A percentile compares a stretch with the other conserved stretches of the same genome.
Conservation (phyloP, 2,113 vertebrate genomes). For the Pelecanoides urinatrix region DNA sequence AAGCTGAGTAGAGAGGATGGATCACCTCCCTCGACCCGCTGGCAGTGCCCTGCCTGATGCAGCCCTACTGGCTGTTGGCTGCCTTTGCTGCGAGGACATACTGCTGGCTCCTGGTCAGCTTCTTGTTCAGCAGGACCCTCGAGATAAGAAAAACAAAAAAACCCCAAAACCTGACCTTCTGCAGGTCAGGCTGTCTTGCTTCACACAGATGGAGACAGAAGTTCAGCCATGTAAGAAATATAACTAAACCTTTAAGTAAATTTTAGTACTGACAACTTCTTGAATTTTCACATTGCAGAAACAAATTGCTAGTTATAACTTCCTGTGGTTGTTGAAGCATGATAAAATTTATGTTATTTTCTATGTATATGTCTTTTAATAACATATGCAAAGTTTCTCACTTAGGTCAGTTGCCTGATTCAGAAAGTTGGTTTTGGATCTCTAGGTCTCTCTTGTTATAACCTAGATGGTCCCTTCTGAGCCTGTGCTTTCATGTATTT, state of each 20-base stretch:
- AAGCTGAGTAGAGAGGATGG: neutral
- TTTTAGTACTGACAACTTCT: neutral
- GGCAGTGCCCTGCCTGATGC: neutral
- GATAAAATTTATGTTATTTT: neutral
- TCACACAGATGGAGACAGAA: neutral
- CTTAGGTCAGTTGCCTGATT: neutral
- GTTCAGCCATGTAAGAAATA: neutral
- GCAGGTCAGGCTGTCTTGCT: neutral
- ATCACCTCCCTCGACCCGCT: neutral
- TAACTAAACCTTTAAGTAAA: neutral
- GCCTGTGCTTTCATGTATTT: neutral
- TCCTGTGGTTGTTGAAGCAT: neutral
- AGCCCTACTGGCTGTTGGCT: neutral
- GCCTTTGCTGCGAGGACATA: neutral
- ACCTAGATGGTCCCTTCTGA: neutral
- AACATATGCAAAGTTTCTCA: neutral
- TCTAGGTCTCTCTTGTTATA: neutral
- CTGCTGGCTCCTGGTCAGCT: neutral
- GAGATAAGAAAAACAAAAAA: neutral
- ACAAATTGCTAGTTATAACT: neutral
- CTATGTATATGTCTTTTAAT: neutral
- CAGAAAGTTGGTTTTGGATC: neutral
- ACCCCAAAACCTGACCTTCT: neutral
- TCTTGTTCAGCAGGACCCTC: neutral
- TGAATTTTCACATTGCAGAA: neutral